These are phyloP conservation scores for Leptinotarsa undecemlineata DNA, from an alignment of 1,140 invertebrate species.

Conservation along the genomic window DNA sequence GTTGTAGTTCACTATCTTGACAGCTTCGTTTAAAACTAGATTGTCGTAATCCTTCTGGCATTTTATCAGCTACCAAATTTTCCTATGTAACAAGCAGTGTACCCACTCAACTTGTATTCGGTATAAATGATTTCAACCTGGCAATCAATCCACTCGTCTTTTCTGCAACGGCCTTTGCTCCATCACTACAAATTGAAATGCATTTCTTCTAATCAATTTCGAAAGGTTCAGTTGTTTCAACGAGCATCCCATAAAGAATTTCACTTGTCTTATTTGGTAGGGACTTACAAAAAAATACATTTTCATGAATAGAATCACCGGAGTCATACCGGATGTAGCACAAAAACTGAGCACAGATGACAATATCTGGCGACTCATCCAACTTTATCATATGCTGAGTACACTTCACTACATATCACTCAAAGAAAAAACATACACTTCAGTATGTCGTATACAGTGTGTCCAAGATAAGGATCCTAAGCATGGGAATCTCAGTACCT, in stretches of 20 bases:
- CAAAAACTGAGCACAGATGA: constrained; percentile 38
- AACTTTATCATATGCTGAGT: constrained; percentile 37
- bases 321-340: constrained; percentile 45
- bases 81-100: constrained; percentile 49
- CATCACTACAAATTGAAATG: constrained; percentile 52
- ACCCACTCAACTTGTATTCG: constrained; percentile 44
- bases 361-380: constrained; percentile 39
- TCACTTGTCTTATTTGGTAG: constrained; percentile 37
- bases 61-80: constrained; percentile 37
- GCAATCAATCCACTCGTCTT: constrained; percentile 33
- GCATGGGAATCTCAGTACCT: no score
- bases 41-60: constrained; percentile 26
- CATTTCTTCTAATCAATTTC: constrained; percentile 35
- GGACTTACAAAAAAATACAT: no score
- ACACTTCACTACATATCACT: constrained; percentile 33
- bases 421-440: no score
- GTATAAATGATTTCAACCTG: constrained; percentile 43
- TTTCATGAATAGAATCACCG: constrained; percentile 30
- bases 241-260: constrained; percentile 33
- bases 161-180: constrained; percentile 49
- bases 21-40: constrained; percentile 5
- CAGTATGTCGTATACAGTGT: no score
- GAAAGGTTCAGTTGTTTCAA: background rate
- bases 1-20: constrained; percentile 44
- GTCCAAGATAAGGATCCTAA: no score